Base-by-base conservation (phyloP, 2,113 vertebrate species). In the Coracopsis vasa region DNA sequence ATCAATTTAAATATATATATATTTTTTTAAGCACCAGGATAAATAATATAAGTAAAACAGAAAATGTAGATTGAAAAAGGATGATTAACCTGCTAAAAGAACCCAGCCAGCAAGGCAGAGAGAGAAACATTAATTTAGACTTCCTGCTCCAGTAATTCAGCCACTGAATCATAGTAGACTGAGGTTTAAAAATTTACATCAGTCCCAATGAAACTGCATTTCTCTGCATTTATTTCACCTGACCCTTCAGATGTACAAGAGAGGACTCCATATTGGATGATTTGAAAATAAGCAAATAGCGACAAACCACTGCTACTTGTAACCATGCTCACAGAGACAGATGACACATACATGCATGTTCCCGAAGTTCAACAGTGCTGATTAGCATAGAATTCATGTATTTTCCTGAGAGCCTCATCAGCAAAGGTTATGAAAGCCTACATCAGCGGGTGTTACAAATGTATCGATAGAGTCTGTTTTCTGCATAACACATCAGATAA, bases 1-100 rank as follows among this genome's bases (percentile, higher is more conserved):
- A 94, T 96, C 91, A 90, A 90, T 95, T 88, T 53, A 95, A 77
- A 95, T 42, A 95, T 64, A 92, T 88, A 71, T 69, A 80, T 64
- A 90, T 33, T 84, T 53, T 80, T 87, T 53, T 73, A 93, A 94
- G 50, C 24, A 64, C 20, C 47, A 60, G 60, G 80, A 95, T 88
- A 95, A 95, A 94, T 93, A 95, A 92, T 58, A 77, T 6, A 93
- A 92, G 47, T 87, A 82, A 86, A 86, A 86, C 39, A 83, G 77
- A 94, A 92, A 80, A 73, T 56, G 75, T 60, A 71, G 58, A 70
- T 77, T 41, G 61, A 77, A 90, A 94, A 87, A 86, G 24, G n/a
- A 79, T 86, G 44, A 93, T 88, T 91, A 93, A 91, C 86, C 82
- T 94, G 54, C 27, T 84, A 81, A 79, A 86, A 94, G 25, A 3